Base-by-base conservation (phyloP, 2,797 vertebrate genomes). In the Anabas testudineus region DNA sequence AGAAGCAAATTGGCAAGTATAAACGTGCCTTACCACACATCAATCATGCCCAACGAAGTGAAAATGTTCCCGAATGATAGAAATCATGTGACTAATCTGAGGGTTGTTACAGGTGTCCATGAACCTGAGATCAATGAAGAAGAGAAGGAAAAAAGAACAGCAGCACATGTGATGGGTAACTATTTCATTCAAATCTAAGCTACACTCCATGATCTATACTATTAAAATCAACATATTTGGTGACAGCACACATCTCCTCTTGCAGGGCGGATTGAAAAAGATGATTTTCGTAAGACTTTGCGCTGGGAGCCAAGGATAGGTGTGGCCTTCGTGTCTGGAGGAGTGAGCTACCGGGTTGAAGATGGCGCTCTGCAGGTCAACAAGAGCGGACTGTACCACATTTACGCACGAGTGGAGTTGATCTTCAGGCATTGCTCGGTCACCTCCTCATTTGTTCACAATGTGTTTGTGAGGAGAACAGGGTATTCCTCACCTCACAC, bases 351-450 rank as follows among this genome's bases (percentile, higher is more conserved):
- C 81, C 87, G 16, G 26, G 1, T 5, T 1, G 64, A 83, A 0
- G 78, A 96, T 0, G 94, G 93, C 0, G 89, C 91, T 2, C 91
- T 99, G 1, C 80, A 94, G 63, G 90, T 99, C 81, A 96, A 94
- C 0, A 89, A 96, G 74, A 93, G 93, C 0, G 97, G 97, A n/a
- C 74, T 95, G 0, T 98, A 98, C 88, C 96, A 97, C 0, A 84
- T 99, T 18, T 99, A 99, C 88, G 96, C 96, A n/a, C 95, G 95
- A 0, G 91, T 99, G 42, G 93, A 97, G 80, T 90, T 98, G 82
- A 87, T 94, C 1, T 88, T 94, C 24, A 87, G 39, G 0, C 0
- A 36, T 15, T 99, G 98, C 19, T 54, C 58, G 21, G 48, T 42
- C 1, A 73, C 76, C 2, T 80, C 93, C 18, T 58, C 54, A 0